These are phyloP conservation scores for Antennarius maculatus DNA, from an alignment of 2,797 vertebrate species.

Conservation along the genomic window DNA sequence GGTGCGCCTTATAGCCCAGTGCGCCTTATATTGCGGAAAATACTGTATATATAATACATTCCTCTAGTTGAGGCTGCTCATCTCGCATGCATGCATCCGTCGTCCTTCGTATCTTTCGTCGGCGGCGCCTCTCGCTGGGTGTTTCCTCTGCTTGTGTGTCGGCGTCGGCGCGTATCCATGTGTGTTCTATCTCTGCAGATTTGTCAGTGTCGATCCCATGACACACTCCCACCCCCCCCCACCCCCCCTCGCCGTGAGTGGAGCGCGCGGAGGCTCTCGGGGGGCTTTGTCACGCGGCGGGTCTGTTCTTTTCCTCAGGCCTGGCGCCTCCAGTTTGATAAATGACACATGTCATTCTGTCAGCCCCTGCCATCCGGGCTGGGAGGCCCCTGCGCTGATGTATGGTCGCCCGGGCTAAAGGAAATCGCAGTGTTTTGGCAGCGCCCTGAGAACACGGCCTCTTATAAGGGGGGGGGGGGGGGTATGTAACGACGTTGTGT, in stretches of 20 bases:
- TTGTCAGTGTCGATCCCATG: conserved; percentile 74
- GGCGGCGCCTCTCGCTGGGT: conserved; percentile 35
- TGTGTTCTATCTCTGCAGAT: conserved; percentile 68
- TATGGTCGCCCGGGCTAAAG: conserved; percentile 94
- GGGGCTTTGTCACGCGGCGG: conserved; percentile 93
- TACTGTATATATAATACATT: not conserved
- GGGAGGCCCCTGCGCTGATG: conserved; percentile 94
- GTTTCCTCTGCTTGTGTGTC: conserved; percentile 60
- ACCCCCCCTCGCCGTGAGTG: conserved; percentile 56
- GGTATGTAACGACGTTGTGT: conserved; percentile 50
- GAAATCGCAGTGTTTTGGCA: conserved; percentile 98
- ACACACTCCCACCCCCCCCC: conserved; percentile 50
- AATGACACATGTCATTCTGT: conserved; percentile 99
- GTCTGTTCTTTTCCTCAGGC: conserved; percentile 93
- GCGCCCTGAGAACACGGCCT: conserved; percentile 90
- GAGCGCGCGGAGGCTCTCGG: conserved; percentile 89
- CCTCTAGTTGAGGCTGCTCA: conserved; percentile 12
- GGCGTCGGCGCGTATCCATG: conserved; percentile 69
- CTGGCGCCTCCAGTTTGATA: conserved; percentile 97
- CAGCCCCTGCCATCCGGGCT: conserved; percentile 98
- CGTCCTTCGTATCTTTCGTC: too few relatives aligned
- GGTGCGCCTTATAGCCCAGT: too few relatives aligned
- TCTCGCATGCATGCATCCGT: too few relatives aligned
- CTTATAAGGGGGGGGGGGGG: conserved; percentile 82
- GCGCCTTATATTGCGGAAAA: not conserved